phyloP scores from a whole-genome alignment of 2,797 vertebrate species.

The Graptemys geographica region DNA sequence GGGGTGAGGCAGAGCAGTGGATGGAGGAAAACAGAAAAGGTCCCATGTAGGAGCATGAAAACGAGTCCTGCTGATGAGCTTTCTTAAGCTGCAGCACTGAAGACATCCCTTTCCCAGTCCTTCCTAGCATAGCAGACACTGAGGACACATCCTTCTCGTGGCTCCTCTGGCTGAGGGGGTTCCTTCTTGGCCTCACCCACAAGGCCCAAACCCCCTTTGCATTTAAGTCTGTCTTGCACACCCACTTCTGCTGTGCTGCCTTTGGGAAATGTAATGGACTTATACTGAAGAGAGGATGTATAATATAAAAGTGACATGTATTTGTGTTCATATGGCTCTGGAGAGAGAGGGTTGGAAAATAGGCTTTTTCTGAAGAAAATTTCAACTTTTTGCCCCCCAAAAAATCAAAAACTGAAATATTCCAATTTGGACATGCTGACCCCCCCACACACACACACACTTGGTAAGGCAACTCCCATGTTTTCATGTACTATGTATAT shows the following conservation, averaged over 20 bases:
- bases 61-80: neutral
- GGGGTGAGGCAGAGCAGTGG: neutral
- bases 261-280: neutral
- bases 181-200: conserved; percentile 47
- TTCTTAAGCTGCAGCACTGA: neutral
- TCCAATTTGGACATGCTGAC: neutral
- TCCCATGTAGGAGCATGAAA: neutral
- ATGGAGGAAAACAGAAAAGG: neutral
- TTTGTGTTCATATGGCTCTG: neutral
- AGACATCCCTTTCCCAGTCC: neutral
- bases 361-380: neutral
- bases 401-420: neutral
- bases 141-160: conserved; percentile 21
- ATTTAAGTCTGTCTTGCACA: neutral
- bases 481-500: too few species aligned
- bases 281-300: neutral
- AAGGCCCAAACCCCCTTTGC: neutral
- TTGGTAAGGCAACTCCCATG: too few species aligned
- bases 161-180: conserved; percentile 22
- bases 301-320: conserved; percentile 38
- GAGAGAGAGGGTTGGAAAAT: neutral
- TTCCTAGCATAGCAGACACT: neutral
- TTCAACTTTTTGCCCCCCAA: neutral
- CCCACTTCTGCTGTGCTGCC: neutral
- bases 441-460: too few species aligned